A percentile compares a stretch with the other conserved stretches of the same genome.
These are phyloP conservation scores for Caenorhabditis angaria DNA, from an alignment of 2,888 invertebrate species.

Conservation along the genomic window DNA sequence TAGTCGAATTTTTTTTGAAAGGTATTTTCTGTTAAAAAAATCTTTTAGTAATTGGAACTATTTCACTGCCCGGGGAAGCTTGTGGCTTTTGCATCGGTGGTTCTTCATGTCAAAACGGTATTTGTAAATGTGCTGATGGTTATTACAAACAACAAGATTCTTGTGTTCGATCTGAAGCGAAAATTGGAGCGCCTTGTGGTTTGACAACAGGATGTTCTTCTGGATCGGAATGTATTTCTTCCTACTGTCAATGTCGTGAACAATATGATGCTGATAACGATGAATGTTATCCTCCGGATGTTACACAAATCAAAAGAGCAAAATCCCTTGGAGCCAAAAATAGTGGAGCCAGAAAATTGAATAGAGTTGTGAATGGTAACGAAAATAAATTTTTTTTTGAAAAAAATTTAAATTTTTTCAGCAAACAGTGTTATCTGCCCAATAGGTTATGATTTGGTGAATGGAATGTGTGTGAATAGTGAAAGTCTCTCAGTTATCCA, in stretches of 20 bases:
- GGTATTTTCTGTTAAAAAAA: neutral
- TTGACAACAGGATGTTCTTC: conserved; percentile 23
- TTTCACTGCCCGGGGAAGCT: conserved; percentile 52
- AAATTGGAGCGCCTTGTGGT: conserved; percentile 41
- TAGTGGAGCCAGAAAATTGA: conserved; percentile 22
- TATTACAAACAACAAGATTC: conserved; percentile 37
- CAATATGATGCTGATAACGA: conserved; percentile 39
- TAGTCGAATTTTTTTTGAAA: neutral
- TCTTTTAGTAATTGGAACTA: neutral
- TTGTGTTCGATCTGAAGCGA: conserved; percentile 32
- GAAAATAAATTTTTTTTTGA: neutral
- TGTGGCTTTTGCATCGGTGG: conserved; percentile 71
- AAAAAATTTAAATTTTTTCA: neutral
- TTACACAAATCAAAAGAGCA: neutral
- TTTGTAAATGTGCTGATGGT: conserved; percentile 52
- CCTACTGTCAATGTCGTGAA: conserved; percentile 35
- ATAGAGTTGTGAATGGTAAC: conserved; percentile 35
- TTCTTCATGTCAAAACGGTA: conserved; percentile 50
- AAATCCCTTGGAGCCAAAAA: neutral
- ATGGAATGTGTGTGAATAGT: conserved; percentile 44
- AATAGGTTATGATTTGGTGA: conserved; percentile 37
- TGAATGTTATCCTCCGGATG: conserved; percentile 33
- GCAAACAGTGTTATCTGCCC: conserved; percentile 35
- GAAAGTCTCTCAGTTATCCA: conserved; percentile 38
- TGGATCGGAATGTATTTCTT: conserved; percentile 34